Base-by-base conservation (phyloP, 2,888 invertebrate genomes). In the Cerceris rybyensis region DNA sequence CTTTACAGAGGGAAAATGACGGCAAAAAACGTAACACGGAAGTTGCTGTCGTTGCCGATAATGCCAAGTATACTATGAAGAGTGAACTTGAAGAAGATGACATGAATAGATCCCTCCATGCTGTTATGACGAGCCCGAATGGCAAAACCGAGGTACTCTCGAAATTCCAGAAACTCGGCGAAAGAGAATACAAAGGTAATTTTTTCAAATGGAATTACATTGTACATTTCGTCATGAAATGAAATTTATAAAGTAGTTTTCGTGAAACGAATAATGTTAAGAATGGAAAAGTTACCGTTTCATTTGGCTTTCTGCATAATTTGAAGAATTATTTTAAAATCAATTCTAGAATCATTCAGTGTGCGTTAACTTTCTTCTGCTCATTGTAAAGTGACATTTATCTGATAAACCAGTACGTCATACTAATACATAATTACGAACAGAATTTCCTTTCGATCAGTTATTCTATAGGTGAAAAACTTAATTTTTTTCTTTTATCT, bases 151-250 rank as follows among this genome's bases (percentile, higher is more conserved):
- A 93, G 81, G 73, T 94, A 0, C 90, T 92, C 7, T 89, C 91
- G 7, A 94, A 94, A 81, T 87, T 91, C 70, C 92, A 92, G 59
- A 92, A 91, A 81, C 87, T 95, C 7, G 94, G 94, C 70, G 94
- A 94, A 0, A 94, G 93, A 6, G 94, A 95, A 82, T 94, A 94
- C 75, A 94, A 94, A 80, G 91, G 94, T n/a, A 94, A 78, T 7
- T 17, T 70, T 6, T 39, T 70, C 0, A n/a, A 28, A 4, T 52
- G 13, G n/a, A n/a, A 9, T 11, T 52, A 7, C n/a, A 52, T 28
- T 2, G 4, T 28, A 28, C 4, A 28, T 28, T 28, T 28, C 4
- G 1, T 28, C 4, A 28, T 28, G 28, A 28, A 28, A 28, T 28
- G 28, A 28, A 28, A 28, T 2, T 28, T 28, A 4, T 28, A 28